Conservation (phyloP, 2,797 vertebrate genomes). For the Parauchenoglanis punctatus region DNA sequence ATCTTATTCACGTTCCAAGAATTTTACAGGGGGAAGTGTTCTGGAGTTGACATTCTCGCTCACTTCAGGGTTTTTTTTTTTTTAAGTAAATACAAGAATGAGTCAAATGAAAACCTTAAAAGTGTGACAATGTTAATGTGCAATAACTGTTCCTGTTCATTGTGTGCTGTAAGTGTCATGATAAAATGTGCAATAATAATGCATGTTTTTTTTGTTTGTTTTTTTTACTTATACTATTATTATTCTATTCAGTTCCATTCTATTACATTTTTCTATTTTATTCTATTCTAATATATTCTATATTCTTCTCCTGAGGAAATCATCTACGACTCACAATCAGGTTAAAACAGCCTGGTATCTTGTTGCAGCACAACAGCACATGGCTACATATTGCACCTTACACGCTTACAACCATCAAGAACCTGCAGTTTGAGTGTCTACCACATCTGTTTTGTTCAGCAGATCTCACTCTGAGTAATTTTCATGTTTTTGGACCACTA, state of each 20-base stretch:
- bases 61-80: not conserved
- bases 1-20: not conserved
- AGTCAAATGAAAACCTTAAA: not conserved
- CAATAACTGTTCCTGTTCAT: not conserved
- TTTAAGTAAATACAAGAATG: not conserved
- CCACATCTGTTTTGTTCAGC: not conserved
- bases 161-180: too few relatives aligned
- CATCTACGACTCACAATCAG: not conserved
- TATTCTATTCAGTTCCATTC: too few relatives aligned
- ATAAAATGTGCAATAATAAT: too few relatives aligned
- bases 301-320: not conserved
- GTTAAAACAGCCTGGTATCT: too few relatives aligned
- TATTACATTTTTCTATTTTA: too few relatives aligned
- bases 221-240: too few relatives aligned
- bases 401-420: not conserved
- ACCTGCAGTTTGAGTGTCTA: not conserved
- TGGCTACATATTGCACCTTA: not conserved
- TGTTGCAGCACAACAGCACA: not conserved
- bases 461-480: not conserved
- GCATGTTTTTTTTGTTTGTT: too few relatives aligned
- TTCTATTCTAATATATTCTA: not conserved
- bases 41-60: not conserved
- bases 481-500: not conserved
- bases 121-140: not conserved
- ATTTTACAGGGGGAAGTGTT: not conserved